phyloP scores from a whole-genome alignment of 2,797 vertebrate genomes.

The Aldrovandia affinis region DNA sequence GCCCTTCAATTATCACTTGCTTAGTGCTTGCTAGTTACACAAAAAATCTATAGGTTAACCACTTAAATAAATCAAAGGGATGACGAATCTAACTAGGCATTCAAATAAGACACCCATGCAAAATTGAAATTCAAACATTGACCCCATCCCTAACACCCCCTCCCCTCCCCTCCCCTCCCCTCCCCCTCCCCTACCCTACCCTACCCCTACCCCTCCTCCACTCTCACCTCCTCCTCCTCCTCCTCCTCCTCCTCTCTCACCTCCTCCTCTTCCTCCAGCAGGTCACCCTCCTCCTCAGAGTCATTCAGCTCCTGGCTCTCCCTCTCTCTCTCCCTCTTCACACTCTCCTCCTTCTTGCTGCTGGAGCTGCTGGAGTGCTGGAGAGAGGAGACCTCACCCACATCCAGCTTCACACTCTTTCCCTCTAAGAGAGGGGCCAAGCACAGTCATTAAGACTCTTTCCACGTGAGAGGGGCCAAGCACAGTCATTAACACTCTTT shows the following conservation, averaged over 20 bases:
- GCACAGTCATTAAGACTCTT: not conserved
- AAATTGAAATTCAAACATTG: no score
- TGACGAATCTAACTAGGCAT: no score
- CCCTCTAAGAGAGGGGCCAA: conserved; percentile 54
- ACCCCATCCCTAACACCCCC: no score
- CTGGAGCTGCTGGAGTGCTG: conserved; percentile 69
- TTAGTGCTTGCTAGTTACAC: no score
- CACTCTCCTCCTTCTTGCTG: conserved; percentile 78
- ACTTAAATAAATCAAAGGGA: no score
- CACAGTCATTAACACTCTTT: not conserved
- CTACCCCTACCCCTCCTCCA: conserved; percentile 29
- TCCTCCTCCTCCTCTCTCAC: conserved; percentile 66
- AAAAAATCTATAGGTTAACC: no score
- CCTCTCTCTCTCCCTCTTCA: conserved; percentile 75
- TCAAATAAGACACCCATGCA: no score
- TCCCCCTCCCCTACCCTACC: no score
- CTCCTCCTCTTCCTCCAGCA: conserved; percentile 81
- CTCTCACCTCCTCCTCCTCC: conserved; percentile 48
- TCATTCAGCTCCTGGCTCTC: conserved; percentile 83
- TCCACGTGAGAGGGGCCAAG: not conserved
- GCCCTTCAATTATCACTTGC: no score
- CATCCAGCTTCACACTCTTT: conserved; percentile 80
- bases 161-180: conserved; percentile 38
- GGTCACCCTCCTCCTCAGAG: conserved; percentile 83
- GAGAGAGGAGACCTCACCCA: conserved; percentile 76